Base-by-base conservation (phyloP, 2,888 invertebrate genomes). In the Agrochola circellaris region DNA sequence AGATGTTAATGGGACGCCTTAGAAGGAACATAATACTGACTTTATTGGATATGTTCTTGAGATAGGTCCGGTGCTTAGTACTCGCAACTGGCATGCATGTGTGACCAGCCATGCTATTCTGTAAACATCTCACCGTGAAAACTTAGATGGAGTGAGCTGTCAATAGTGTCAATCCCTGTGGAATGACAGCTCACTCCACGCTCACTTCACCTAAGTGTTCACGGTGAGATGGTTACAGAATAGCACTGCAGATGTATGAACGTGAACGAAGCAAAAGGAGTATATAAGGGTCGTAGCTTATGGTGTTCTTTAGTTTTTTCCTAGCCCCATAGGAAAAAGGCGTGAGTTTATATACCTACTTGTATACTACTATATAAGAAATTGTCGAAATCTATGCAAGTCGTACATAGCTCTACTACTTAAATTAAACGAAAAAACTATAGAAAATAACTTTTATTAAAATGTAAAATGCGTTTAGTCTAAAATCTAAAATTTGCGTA, bases 401-500 rank as follows among this genome's bases (percentile, higher is more conserved):
- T 30, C 13, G 17, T 23, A 34, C 11, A 48, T 48, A 20, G 15
- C 2, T 34, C 6, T 8, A 38, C 13, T 42, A 42, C 38, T 34
- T 26, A 73, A 79, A 26, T 56, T 0, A 68, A 75, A 84, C 56
- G 17, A 64, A 54, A 26, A 38, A 9, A 8, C 60, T 38, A 38
- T 0, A 1, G n/a, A 58, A 62, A 62, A 74, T 60, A 65, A 23
- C 8, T n/a, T 77, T 79, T 77, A 86, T 75, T 74, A 56, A 30
- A 76, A 69, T 76, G 11, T 73, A 68, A 77, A 81, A 72, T 77
- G 71, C n/a, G 2, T 73, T 67, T 77, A 77, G 15, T 78, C 84
- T 86, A 84, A 86, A 84, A 80, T 66, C 64, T 77, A 64, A 79
- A 78, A 79, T 61, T 62, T 77, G 42, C 75, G 60, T 61, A 66